Conservation (phyloP, 1,140 invertebrate genomes). For the Cotesia typhae region DNA sequence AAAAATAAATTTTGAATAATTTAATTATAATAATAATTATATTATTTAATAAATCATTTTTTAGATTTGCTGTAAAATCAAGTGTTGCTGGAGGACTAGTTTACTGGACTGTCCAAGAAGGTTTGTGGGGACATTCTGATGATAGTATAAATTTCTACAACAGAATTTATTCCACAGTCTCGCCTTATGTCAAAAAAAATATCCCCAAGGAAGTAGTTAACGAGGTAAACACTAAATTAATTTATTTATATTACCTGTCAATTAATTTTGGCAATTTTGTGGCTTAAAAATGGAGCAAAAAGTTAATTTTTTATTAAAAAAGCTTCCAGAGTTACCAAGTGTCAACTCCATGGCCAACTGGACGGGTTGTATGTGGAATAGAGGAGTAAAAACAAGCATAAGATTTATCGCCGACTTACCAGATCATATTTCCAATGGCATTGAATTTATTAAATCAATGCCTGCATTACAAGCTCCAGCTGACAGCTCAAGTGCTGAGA, state of each 20-base stretch:
- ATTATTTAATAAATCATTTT: not conserved
- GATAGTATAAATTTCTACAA: conserved; percentile 52
- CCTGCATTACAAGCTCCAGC: conserved; percentile 16
- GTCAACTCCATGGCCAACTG: conserved; percentile 33
- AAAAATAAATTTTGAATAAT: not conserved
- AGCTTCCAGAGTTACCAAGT: conserved; percentile 37
- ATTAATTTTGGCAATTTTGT: not conserved
- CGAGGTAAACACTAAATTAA: conserved; percentile 44
- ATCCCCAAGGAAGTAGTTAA: conserved; percentile 47
- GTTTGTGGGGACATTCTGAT: conserved; percentile 56
- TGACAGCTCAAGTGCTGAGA: conserved; percentile 15
- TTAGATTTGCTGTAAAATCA: conserved; percentile 52
- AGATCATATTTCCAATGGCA: conserved; percentile 37
- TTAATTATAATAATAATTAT: conserved; percentile 15
- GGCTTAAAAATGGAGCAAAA: too few relatives aligned
- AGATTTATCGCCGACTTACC: conserved; percentile 42
- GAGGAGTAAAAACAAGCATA: conserved; percentile 40
- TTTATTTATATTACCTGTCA: not conserved
- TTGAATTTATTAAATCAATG: conserved; percentile 35
- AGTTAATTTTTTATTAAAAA: conserved; percentile 10
- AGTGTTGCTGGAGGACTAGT: conserved; percentile 50
- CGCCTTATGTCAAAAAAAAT: conserved; percentile 51
- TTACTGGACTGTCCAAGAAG: conserved; percentile 54
- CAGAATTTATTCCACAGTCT: conserved; percentile 49
- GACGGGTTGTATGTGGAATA: conserved; percentile 37